A percentile compares a stretch with the other conserved stretches of the same genome.
Conservation (phyloP, 2,797 vertebrate genomes). For the Pristis pectinata region DNA sequence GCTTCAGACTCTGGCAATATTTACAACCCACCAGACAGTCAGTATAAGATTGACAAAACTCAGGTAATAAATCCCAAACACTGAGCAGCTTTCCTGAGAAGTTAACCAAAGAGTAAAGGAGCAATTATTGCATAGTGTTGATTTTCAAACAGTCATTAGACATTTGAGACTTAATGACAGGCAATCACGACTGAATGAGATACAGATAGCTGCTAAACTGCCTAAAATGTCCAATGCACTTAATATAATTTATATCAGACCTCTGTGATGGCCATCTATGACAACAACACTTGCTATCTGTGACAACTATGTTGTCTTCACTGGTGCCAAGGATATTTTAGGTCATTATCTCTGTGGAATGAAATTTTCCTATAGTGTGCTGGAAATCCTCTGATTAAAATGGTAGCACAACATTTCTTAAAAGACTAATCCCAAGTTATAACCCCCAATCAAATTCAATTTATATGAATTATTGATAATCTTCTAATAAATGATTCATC, state of each 20-base stretch:
- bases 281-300: neutral
- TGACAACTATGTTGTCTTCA: neutral
- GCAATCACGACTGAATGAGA: neutral
- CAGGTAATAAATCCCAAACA: neutral
- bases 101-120: neutral
- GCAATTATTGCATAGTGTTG: neutral
- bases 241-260: neutral
- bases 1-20: neutral
- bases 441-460: neutral
- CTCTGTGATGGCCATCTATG: neutral
- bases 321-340: neutral
- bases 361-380: neutral
- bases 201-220: neutral
- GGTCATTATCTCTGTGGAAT: neutral
- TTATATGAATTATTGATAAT: neutral
- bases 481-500: neutral
- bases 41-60: neutral
- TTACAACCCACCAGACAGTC: neutral
- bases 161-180: neutral
- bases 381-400: neutral
- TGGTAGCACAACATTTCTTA: neutral
- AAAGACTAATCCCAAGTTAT: neutral
- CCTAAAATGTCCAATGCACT: neutral
- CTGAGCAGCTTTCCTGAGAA: neutral
- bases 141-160: neutral